Evolutionary conservation across 2,888 invertebrate genomes (phyloP), one percentile per base, ranked within the genome.

Genomic region (Drosophila formosana): DNA sequence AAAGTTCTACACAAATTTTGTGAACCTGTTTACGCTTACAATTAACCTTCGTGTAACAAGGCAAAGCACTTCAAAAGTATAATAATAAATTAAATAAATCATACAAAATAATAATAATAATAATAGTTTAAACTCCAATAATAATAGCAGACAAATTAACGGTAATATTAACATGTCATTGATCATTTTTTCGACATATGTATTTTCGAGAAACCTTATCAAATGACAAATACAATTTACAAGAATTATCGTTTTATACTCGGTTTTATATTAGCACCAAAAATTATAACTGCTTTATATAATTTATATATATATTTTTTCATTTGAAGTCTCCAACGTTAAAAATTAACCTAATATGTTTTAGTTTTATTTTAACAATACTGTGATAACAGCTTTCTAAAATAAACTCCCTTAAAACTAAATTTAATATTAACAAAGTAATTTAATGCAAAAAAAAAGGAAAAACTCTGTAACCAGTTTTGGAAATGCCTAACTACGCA

Each of bases 341-440:
- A 49, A 52, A 64, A 53, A 64, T 58, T 78, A 55, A 28, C 49
- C 55, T 46, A 66, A 57, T 46, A 26, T 26, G 51, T 53, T 74
- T 72, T 52, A 11, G 9, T 66, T 67, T 71, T 32, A 49, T 50
- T 70, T 66, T 51, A 74, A 77, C 83, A 77, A 72, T 66, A 87
- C 85, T 85, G 85, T 85, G 85, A 85, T 85, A 85, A 83, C 87
- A 87, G 84, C 81, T 84, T 74, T 85, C 75, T 70, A 60, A 58
- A 72, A 64, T 63, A 65, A 46, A 32, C 25, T 63, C 50, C 60
- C 45, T 18, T 46, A 18, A 61, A 63, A 43, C 61, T 63, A 65
- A 51, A 58, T 61, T 61, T 41, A 51, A 75, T 23, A 28, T 26
- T 28, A 41, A 45, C 18, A 53, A 56, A 37, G 39, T 34, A 51